Base-by-base conservation (phyloP, 1,140 invertebrate genomes). In the Drosophila lowei region DNA sequence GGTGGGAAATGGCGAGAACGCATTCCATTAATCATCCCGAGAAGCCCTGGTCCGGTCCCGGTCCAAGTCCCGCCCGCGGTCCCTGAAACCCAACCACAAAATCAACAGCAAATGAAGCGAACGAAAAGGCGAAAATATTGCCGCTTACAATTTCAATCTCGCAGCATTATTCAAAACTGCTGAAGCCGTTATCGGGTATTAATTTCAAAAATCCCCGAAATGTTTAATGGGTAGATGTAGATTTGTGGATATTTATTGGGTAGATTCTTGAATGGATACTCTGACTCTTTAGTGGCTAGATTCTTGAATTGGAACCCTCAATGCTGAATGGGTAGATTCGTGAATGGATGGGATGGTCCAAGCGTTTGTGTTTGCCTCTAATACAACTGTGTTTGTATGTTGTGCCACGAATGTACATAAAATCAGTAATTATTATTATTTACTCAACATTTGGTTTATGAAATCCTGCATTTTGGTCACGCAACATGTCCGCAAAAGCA, bases 11-110 rank as follows among this genome's bases (percentile, higher is more conserved):
- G 43, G 30, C 42, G 59, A 50, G 54, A 55, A 38, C 58, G 52
- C 54, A 74, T 74, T 74, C 72, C 72, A 74, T 74, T 74, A 74
- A 74, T 74, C 72, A 74, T 74, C 61, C 71, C 70, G 18, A 43
- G 28, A 34, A 64, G 55, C 38, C 66, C 61, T 49, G 54, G 60
- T 59, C 48, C 42, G 16, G 59, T 18, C 18, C n/a, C n/a, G n/a
- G n/a, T n/a, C n/a, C n/a, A n/a, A n/a, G n/a, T n/a, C n/a, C 18
- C 18, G 18, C 18, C 2, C 18, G 18, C 18, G 60, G 72, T 41
- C 72, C 60, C 42, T 58, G 71, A 66, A 65, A 74, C 71, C 65
- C 49, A 66, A 74, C 72, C 72, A 56, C 72, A 59, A 56, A 74
- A 74, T 74, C 72, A 74, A 74, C 72, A 73, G 30, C 58, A 74